Base-by-base conservation (phyloP, 2,113 vertebrate species). In the Alouatta palliata region DNA sequence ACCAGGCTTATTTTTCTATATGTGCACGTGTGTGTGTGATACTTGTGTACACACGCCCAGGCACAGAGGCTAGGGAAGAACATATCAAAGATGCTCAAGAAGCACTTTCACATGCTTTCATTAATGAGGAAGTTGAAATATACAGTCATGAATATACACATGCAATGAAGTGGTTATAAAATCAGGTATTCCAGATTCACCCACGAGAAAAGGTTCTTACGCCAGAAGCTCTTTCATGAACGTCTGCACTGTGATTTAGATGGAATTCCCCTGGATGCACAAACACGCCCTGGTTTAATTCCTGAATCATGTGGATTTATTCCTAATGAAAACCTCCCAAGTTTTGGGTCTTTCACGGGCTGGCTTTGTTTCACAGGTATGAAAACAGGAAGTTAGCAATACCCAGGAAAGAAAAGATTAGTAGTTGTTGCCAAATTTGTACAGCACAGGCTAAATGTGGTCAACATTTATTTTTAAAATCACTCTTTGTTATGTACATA, bases 251-350 rank as follows among this genome's bases (percentile, higher is more conserved):
- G 40, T 95, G 84, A 81, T 73, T 95, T 85, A 87, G 37, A 73
- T 58, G 92, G 92, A 91, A 96, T 92, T 96, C 71, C 84, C 87
- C 90, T 82, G 58, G 21, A 93, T 71, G 27, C 8, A 91, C 90
- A 97, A 90, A 58, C 25, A 90, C 21, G 45, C 37, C 82, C 82
- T 89, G 82, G 27, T 94, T 96, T 93, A 94, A 97, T 93, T 91
- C 58, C 40, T 56, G 64, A 95, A 95, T 73, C 47, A 52, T 83
- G n/a, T 49, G 52, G 76, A 73, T 90, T 94, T 93, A 49, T 61
- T 91, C 43, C 23, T 81, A 11, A 10, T 6, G 58, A 77, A 95
- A 49, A 92, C 37, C 49, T 90, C 45, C 71, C 45, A 54, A 66
- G 87, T 71, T 70, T 70, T 8, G 35, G n/a, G 30, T 56, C 58